Evolutionary conservation across 1,140 invertebrate genomes (phyloP), one percentile per base, ranked within the genome.

Genomic region (Limonius californicus): DNA sequence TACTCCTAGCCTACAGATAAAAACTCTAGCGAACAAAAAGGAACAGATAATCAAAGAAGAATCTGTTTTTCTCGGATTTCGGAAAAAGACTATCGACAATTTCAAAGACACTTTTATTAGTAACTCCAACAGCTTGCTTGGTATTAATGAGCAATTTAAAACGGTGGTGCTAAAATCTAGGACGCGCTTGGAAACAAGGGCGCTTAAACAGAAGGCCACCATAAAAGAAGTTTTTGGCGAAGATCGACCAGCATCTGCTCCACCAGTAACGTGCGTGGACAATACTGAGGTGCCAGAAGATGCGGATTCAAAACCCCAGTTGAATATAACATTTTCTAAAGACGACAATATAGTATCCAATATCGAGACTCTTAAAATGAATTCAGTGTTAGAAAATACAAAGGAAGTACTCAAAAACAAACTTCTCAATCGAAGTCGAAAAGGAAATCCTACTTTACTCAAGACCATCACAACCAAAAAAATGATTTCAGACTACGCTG

Each of bases 181-280:
- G 65, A 91, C 89, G 3, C 80, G 89, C 67, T 90, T 85, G 14
- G 87, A 90, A 73, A 89, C 86, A n/a, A 81, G 87, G 64, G 80
- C 89, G 15, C 76, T 89, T 68, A 89, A 89, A 74, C 86, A 89
- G 67, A 81, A 87, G 67, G 87, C 89, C 8, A 90, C 87, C 1
- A 90, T 91, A 23, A 84, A 87, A 63, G 88, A 90, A 75, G 88
- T 91, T 0, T 92, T 91, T 73, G 89, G 89, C 1, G 88, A 87
- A 30, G 84, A 87, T 70, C 75, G 87, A 7, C 86, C 87, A 0
- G 86, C 87, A 0, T 82, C 81, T 1, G 81, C 81, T 0, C 81
- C 81, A 15, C 81, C 81, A 2, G 73, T 76, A 12, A 80, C 80
- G 3, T 81, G 78, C 65, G 75, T 74, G 55, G 78, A 81, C 23